A percentile compares a stretch with the other conserved stretches of the same genome.
phyloP scores from a whole-genome alignment of 2,888 invertebrate genomes.

The Pseudanteris insignis region DNA sequence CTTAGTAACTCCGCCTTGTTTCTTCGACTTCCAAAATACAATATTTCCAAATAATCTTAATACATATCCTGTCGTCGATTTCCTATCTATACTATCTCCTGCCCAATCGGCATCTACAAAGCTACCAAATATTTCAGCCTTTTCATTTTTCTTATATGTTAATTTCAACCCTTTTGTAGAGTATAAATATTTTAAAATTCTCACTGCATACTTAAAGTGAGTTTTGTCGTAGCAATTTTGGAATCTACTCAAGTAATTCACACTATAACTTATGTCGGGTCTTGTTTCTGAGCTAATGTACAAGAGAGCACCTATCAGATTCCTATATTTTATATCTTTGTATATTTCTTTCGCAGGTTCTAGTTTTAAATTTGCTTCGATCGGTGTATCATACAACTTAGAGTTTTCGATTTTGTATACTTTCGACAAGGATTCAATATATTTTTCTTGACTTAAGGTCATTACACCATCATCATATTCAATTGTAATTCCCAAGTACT shows the following conservation, averaged over 20 bases:
- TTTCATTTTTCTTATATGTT: not conserved
- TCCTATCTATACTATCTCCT: constrained; percentile 4
- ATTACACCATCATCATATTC: constrained; percentile 39
- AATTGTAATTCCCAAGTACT: constrained; percentile 21
- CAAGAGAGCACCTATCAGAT: no score
- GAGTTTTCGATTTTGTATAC: constrained; percentile 49
- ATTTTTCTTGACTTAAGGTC: constrained; percentile 50
- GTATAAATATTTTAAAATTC: constrained; percentile 3
- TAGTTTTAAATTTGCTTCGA: constrained; percentile 51
- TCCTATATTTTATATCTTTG: not conserved
- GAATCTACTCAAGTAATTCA: no score
- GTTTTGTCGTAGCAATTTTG: not conserved
- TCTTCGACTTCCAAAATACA: not conserved
- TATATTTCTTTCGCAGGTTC: constrained; percentile 13
- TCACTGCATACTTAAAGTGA: constrained; percentile 1
- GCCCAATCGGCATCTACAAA: constrained; percentile 6
- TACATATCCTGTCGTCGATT: constrained; percentile 4
- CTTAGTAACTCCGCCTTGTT: constrained; percentile 1
- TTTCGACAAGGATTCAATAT: constrained; percentile 41
- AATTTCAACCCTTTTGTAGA: not conserved
- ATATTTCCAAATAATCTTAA: constrained; percentile 1
- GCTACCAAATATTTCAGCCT: not conserved
- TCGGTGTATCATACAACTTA: constrained; percentile 50
- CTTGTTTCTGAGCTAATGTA: no score
- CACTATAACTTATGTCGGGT: no score